Evolutionary conservation across 2,113 vertebrate genomes (phyloP).

Genomic region (Mola mola): DNA sequence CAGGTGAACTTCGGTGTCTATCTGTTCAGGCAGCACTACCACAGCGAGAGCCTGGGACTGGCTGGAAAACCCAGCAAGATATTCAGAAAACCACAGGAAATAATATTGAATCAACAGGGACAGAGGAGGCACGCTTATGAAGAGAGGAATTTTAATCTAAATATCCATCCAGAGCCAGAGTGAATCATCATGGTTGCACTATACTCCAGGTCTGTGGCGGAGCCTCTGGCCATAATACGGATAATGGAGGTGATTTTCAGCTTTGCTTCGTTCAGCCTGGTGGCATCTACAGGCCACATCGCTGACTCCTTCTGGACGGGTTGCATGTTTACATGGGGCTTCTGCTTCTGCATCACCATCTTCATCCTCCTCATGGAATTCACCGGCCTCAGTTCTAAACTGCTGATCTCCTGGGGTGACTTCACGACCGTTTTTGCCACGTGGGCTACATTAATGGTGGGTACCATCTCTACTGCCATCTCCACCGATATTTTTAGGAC

Average conservation of each 20-base stretch:
- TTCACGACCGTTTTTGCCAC: constrained; percentile 87
- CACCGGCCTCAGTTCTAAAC: constrained; percentile 53
- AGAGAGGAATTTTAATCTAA: neutral
- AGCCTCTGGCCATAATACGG: constrained; percentile 82
- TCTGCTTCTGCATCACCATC: constrained; percentile 84
- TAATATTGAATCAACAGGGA: neutral
- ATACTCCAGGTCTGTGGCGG: constrained; percentile 65
- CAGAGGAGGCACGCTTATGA: neutral
- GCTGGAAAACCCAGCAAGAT: neutral
- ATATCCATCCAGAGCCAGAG: neutral
- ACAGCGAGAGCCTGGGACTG: neutral
- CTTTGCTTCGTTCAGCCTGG: constrained; percentile 87
- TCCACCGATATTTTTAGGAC: neutral
- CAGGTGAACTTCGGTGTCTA: neutral
- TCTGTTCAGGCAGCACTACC: neutral
- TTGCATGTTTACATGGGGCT: constrained; percentile 91
- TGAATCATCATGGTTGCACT: constrained; percentile 34
- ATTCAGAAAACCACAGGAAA: no score
- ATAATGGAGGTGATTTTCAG: constrained; percentile 81
- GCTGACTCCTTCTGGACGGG: constrained; percentile 55
- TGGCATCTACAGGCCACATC: constrained; percentile 53
- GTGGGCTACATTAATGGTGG: constrained; percentile 84
- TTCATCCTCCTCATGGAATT: constrained; percentile 85
- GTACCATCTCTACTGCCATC: neutral
- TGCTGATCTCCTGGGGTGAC: constrained; percentile 89